Evolutionary conservation across 1,140 invertebrate species (phyloP).

Genomic region (Aplysia californica): DNA sequence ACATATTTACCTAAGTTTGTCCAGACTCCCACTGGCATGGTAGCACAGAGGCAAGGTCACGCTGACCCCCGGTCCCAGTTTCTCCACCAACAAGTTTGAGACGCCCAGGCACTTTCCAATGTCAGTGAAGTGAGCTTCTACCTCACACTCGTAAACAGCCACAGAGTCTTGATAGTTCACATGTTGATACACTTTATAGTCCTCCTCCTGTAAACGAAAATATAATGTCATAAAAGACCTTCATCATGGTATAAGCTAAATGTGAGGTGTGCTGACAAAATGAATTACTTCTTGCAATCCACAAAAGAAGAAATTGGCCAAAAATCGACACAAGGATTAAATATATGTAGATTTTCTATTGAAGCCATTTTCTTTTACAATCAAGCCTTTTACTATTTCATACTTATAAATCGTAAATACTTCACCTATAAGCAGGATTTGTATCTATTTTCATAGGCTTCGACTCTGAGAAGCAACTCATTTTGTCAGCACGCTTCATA

Average conservation of each 20-base stretch:
- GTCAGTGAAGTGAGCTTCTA: constrained; percentile 57
- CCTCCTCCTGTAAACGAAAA: constrained; percentile 50
- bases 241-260: background rate
- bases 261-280: too few relatives aligned
- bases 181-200: constrained; percentile 54
- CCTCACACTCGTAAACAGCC: constrained; percentile 50
- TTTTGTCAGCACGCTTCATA: too few relatives aligned
- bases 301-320: too few relatives aligned
- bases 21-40: constrained; percentile 54
- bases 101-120: constrained; percentile 58
- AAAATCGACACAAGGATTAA: too few relatives aligned
- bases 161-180: constrained; percentile 48
- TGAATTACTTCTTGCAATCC: too few relatives aligned
- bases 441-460: too few relatives aligned
- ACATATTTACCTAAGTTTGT: constrained; percentile 56
- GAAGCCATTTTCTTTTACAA: too few relatives aligned
- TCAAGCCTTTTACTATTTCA: too few relatives aligned
- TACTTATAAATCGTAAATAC: too few relatives aligned
- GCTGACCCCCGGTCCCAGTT: constrained; percentile 60
- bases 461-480: too few relatives aligned
- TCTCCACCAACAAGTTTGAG: constrained; percentile 61
- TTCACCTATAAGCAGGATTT: too few relatives aligned
- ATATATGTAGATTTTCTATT: too few relatives aligned
- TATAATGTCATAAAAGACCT: background rate
- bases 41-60: constrained; percentile 59